Base-by-base conservation (phyloP, 2,113 vertebrate species). In the Aix galericulata region DNA sequence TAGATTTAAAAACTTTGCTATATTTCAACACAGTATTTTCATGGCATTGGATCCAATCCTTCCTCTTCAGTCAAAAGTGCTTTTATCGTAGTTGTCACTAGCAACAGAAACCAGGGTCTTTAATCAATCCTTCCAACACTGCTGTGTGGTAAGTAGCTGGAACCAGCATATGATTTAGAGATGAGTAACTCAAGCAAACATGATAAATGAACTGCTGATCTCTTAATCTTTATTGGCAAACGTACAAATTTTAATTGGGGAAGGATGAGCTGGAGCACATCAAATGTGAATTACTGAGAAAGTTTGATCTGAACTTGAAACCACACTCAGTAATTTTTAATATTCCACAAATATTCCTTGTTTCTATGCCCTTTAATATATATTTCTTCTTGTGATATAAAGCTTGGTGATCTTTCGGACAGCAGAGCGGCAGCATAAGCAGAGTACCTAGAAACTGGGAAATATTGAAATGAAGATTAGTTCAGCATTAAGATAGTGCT, bases 241-340 rank as follows among this genome's bases (percentile, higher is more conserved):
- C 40, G 32, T 46, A 11, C n/a, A 77, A 77, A 31, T 93, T 89
- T 83, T 92, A 86, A 90, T 81, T 94, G 88, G 79, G 71, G 71
- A 66, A 22, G 18, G 72, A 74, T 77, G 72, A 86, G 27, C 50
- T 44, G 63, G 40, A 89, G 31, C 44, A 59, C 17, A 59, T 74
- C n/a, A 85, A 87, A 82, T 58, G 38, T 76, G 63, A 73, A 50
- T 74, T 59, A 77, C 23, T 60, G n/a, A 55, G 36, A 34, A 90
- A 94, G 50, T 82, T 88, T 59, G 26, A 36, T 83, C 17, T 77
- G 46, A 90, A 74, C 40, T 86, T 94, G n/a, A 72, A 94, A 83
- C 27, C 2, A 5, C 69, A 90, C 23, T 80, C 23, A 17, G 2
- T 58, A 22, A 40, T 46, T 93, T 69, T 59, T 86, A 78, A n/a